Base-by-base conservation (phyloP, 2,113 vertebrate species). In the Cyanistes caeruleus region DNA sequence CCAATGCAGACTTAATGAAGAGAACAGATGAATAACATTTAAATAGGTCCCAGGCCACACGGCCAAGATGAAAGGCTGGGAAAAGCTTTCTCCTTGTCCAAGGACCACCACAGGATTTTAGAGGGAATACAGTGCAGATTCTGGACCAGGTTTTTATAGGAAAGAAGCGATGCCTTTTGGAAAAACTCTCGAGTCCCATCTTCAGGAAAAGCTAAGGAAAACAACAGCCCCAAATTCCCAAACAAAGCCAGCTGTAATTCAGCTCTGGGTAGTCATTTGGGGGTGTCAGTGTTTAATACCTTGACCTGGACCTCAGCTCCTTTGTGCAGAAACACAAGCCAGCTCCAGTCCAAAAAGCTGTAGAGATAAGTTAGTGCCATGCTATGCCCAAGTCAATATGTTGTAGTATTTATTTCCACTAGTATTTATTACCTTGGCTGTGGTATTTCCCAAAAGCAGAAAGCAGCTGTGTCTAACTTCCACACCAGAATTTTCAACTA, bases 401-500 rank as follows among this genome's bases (percentile, higher is more conserved):
- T 44, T 7, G 3, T 16, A 51, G 69, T 73, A 82, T 96, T 91
- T 95, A 93, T 93, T 95, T 92, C 60, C 62, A 81, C 46, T 28
- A 64, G 69, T 94, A 96, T 96, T 97, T 96, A 97, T 91, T 59
- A 81, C 74, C 60, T 91, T 84, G 91, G 91, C 73, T 1, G 0
- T 84, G 84, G 73, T 89, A 81, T 91, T 91, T 95, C 96, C 91
- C 93, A 46, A 84, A 92, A 95, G 86, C 89, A 81, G 89, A 91
- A 89, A 89, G 60, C 69, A 90, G 84, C 64, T 93, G 48, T 56
- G 73, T 91, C 35, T 48, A 56, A 75, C 69, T 70, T 91, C 68
- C 73, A 78, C 64, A 87, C 33, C 73, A 84, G 73, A 96, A 96
- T 93, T 92, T 91, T 79, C 69, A 86, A 37, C 76, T 37, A 89